Evolutionary conservation across 2,113 vertebrate species (phyloP), one percentile per base, ranked within the genome.

Genomic region (Tor tambroides): DNA sequence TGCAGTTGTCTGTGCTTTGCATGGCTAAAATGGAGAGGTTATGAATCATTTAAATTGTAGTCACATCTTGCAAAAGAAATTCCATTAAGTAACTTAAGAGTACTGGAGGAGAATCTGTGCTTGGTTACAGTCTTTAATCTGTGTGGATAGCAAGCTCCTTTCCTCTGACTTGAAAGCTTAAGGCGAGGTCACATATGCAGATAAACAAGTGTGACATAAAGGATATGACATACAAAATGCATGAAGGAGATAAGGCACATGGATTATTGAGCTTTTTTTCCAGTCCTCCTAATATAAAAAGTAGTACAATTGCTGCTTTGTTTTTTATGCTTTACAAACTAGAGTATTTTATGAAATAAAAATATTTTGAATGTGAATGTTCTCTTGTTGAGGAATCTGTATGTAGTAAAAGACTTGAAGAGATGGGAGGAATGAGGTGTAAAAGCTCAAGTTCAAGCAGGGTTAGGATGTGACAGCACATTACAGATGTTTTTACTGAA

Each of bases 171-270:
- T 32, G 26, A 54, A 51, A 32, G 49, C 26, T 79, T 79, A 32
- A 35, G 28, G 17, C 43, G 3, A 56, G 26, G 35, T 56, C 46
- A 79, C 9, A 11, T 79, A 79, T 56, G 49, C 76, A 56, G 75
- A 77, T 49, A 77, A 77, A 77, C 74, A 77, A 72, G 19, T 49
- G 43, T 51, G 74, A 77, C 43, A 17, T 77, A 28, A 4, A 28
- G n/a, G 8, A 49, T 51, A 77, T 77, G 14, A 51, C 74, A 17
- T 72, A 72, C 28, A 32, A 32, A 69, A 69, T 17, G 21, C 21
- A 74, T 17, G 41, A 46, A 26, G 5, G 32, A 23, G 9, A 41
- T 43, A n/a, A 28, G n/a, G n/a, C 43, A 23, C 1, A 14, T 43
- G 38, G 35, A 75, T 26, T 51, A 77, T 4, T 28, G 14, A 28